Percentiles rank a stretch among this genome's conserved stretches.
phyloP scores from a whole-genome alignment of 2,888 invertebrate species.

The Allygus modestus region DNA sequence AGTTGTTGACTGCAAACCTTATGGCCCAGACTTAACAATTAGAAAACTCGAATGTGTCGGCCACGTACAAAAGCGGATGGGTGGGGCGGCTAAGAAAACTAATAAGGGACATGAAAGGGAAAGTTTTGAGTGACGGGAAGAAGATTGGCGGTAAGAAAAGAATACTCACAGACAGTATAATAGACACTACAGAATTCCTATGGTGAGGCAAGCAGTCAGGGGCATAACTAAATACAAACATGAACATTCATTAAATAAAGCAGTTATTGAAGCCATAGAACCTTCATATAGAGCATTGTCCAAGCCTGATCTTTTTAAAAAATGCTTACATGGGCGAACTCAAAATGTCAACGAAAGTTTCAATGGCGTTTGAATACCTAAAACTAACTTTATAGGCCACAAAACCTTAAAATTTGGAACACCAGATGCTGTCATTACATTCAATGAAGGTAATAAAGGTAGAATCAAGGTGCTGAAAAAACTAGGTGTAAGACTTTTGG shows the following conservation, averaged over 20 bases:
- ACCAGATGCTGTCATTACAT: constrained; percentile 26
- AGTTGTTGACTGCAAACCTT: neutral
- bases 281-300: constrained; percentile 2
- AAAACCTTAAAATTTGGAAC: constrained; percentile 34
- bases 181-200: constrained; percentile 69
- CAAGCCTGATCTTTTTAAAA: neutral
- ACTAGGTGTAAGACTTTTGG: constrained; percentile 7
- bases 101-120: constrained; percentile 4
- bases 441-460: constrained; percentile 41
- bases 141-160: constrained; percentile 33
- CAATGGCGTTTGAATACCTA: constrained; percentile 34
- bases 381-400: constrained; percentile 19
- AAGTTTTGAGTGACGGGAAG: neutral
- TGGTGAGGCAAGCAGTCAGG: constrained; percentile 67
- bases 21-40: constrained; percentile 21
- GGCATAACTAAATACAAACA: neutral
- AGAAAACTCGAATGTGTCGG: constrained; percentile 32
- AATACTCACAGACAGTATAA: constrained; percentile 68
- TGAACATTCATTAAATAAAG: neutral
- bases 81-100: constrained; percentile 27
- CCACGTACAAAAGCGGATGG: constrained; percentile 35
- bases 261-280: constrained; percentile 33
- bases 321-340: constrained; percentile 6
- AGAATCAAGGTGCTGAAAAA: constrained; percentile 13
- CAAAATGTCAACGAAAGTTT: constrained; percentile 47